phyloP scores from a whole-genome alignment of 2,113 vertebrate species.

The Rhodinocichla rosea region DNA sequence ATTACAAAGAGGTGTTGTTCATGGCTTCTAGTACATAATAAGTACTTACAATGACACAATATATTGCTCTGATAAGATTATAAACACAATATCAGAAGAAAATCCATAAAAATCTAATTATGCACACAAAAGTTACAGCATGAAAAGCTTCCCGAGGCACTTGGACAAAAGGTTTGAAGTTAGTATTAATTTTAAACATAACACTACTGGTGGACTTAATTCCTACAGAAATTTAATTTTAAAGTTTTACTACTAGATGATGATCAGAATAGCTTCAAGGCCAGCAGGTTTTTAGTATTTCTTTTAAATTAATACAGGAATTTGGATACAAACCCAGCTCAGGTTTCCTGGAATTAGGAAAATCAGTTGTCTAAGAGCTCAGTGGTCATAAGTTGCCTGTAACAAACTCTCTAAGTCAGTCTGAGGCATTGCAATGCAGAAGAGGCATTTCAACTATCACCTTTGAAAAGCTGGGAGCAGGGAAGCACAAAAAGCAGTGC shows the following conservation, averaged over 20 bases:
- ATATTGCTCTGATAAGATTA: constrained; percentile 60
- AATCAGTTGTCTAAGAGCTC: background rate
- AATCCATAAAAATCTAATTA: constrained; percentile 65
- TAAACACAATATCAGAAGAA: constrained; percentile 60
- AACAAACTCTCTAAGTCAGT: background rate
- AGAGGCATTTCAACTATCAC: background rate
- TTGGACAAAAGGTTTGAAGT: constrained; percentile 51
- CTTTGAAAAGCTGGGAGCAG: background rate
- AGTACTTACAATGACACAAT: constrained; percentile 46
- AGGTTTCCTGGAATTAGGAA: constrained; percentile 11
- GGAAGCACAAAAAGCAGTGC: background rate
- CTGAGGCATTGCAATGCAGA: background rate
- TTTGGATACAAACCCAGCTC: background rate
- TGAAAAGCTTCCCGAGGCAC: constrained; percentile 27
- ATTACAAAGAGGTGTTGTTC: constrained; percentile 14
- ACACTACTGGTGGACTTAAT: constrained; percentile 15
- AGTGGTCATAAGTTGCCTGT: background rate
- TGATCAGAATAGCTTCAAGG: constrained; percentile 26
- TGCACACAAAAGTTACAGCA: constrained; percentile 29
- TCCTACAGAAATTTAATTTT: constrained; percentile 58
- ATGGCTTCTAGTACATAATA: constrained; percentile 11
- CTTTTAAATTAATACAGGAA: background rate
- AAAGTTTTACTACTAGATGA: constrained; percentile 24
- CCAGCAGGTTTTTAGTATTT: background rate
- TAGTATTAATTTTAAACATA: constrained; percentile 62